phyloP scores from a whole-genome alignment of 2,797 vertebrate genomes.

The Platyrinchus mystaceus region DNA sequence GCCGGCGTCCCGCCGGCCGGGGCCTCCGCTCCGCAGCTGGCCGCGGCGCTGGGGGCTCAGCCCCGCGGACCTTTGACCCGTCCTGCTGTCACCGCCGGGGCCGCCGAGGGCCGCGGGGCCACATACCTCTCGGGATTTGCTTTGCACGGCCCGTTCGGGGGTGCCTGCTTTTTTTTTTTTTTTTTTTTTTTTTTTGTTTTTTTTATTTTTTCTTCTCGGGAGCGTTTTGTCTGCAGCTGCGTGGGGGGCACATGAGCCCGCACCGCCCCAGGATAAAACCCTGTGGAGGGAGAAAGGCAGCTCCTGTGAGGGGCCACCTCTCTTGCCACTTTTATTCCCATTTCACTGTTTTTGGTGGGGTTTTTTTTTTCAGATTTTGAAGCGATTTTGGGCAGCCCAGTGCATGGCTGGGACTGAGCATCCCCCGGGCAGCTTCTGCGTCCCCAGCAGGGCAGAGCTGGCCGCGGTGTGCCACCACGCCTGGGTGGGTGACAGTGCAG shows the following conservation, averaged over 20 bases:
- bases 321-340: not conserved
- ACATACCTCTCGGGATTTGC: constrained; percentile 80
- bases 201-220: not conserved
- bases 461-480: rapidly evolving
- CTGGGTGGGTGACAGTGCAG: not conserved
- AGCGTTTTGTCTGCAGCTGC: constrained; percentile 42
- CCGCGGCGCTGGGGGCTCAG: constrained; percentile 74
- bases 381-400: not conserved
- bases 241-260: not conserved
- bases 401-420: not conserved
- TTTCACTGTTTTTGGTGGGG: not conserved
- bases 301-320: not conserved
- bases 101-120: constrained; percentile 72
- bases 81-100: constrained; percentile 81
- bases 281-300: not conserved
- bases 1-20: constrained; percentile 69
- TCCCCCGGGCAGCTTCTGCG: not conserved
- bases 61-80: constrained; percentile 81
- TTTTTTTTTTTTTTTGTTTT: not conserved
- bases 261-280: not conserved
- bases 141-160: constrained; percentile 27
- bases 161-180: not conserved
- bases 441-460: not conserved
- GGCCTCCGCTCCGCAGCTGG: constrained; percentile 78
- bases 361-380: rapidly evolving